These are phyloP conservation scores for Ardeotis arabs DNA, from an alignment of 2,113 vertebrate genomes.

Conservation along the genomic window DNA sequence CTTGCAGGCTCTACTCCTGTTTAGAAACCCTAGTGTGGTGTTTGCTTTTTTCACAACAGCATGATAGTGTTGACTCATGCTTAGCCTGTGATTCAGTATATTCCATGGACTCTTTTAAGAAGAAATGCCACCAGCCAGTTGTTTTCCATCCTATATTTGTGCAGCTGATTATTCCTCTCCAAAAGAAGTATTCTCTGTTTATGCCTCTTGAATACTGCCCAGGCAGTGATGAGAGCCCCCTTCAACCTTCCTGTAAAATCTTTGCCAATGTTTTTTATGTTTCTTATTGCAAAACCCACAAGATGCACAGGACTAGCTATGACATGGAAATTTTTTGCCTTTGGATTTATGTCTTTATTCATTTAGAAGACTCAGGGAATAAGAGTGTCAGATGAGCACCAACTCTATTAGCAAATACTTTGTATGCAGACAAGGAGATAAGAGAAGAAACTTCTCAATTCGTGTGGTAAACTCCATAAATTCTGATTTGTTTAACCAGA, in stretches of 20 bases:
- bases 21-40: neutral
- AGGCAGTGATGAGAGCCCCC: neutral
- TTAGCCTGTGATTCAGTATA: neutral
- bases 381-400: neutral
- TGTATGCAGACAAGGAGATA: neutral
- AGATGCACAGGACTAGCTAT: neutral
- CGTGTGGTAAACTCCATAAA: constrained; percentile 8
- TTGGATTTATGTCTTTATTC: neutral
- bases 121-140: neutral
- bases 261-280: neutral
- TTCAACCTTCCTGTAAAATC: neutral
- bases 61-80: neutral
- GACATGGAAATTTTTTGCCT: neutral
- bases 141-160: neutral
- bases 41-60: constrained; percentile 19
- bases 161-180: neutral
- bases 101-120: neutral
- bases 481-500: constrained; percentile 25
- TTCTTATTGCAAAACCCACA: neutral
- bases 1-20: neutral
- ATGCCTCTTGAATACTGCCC: neutral
- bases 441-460: neutral
- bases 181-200: neutral
- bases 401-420: neutral
- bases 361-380: neutral